Base-by-base conservation (phyloP, 2,113 vertebrate genomes). In the Petrocephalus zakoni region DNA sequence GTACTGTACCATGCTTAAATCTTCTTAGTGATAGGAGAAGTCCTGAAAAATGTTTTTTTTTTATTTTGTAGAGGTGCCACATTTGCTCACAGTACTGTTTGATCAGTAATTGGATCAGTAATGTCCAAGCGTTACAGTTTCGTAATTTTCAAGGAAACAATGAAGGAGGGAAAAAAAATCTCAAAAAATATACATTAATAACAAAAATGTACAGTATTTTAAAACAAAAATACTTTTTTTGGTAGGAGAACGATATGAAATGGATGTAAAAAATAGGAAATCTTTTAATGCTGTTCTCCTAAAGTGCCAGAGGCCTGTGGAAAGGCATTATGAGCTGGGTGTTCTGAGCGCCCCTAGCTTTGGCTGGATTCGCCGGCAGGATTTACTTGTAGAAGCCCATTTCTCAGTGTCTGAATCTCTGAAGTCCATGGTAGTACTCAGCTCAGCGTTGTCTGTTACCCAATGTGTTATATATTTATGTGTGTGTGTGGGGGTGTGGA, bases 141-240 rank as follows among this genome's bases (percentile, higher is more conserved):
- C 34, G 0, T n/a, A 46, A 83, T 83, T 49, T 83, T n/a, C 1
- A n/a, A 47, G 37, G 19, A 83, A 46, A 49, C 81, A 47, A 0
- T 5, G 15, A 15, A n/a, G n/a, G 7, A 25, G 42, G 42, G 42
- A 42, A 42, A 42, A 42, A 83, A 46, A 83, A 83, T 78, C 72
- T 78, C 15, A 78, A 78, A 83, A 82, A 83, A 34, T 86, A 86
- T 86, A 86, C 84, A 86, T 55, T 86, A 55, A 56, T 49, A 55
- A 86, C 2, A 37, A 56, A 82, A 53, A 85, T 85, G n/a, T 55
- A 85, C 84, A 85, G 84, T 86, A 56, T 86, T 86, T 55, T 37
- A 37, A 86, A 86, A 86, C n/a, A 55, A 53, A 56, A 55, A 86
- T 49, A 86, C 47, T 55, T 86, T 46, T 46, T 55, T 55, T 86